Base-by-base conservation (phyloP, 2,797 vertebrate species). In the Capromys pilorides region DNA sequence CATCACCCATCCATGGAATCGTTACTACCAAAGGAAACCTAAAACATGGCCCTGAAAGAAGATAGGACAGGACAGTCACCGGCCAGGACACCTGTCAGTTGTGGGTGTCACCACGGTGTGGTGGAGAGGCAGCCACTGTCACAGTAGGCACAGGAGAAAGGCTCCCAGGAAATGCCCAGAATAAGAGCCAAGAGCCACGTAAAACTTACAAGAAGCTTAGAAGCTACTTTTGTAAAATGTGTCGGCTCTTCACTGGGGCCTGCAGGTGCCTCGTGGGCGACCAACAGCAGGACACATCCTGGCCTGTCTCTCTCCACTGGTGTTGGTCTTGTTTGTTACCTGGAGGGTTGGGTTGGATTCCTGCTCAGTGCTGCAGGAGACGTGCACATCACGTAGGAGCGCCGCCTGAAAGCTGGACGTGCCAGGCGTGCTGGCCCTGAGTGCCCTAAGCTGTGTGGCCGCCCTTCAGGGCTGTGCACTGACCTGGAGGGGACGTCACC, bases 1-100 rank as follows among this genome's bases (percentile, higher is more conserved):
- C 2, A 22, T 11, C 6, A 0, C 11, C 7, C 13, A 33, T 21
- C 73, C 24, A 24, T 0, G 2, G 33, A 0, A 67, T 24, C n/a
- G 3, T 24, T 7, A 0, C 45, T 71, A 22, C n/a, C 1, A 0
- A 0, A 5, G 28, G 14, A 81, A 16, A 86, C 24, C 6, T 39
- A 54, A 77, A 24, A 49, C 45, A 33, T 14, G 7, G 5, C 26
- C 28, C 85, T 2, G 8, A 93, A 2, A 66, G 59, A 33, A 88
- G 28, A 73, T 14, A 14, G 6, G 7, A 57, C 12, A 31, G 24
- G 6, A 12, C 39, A 7, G 19, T 6, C 75, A n/a, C 33, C 2
- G 36, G 49, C 73, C 54, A 36, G 67, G 10, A 5, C 19, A 39
- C 0, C 3, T n/a, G n/a, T n/a, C n/a, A n/a, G n/a, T n/a, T n/a